Base-by-base conservation (phyloP, 2,113 vertebrate genomes). In the Zeus faber region DNA sequence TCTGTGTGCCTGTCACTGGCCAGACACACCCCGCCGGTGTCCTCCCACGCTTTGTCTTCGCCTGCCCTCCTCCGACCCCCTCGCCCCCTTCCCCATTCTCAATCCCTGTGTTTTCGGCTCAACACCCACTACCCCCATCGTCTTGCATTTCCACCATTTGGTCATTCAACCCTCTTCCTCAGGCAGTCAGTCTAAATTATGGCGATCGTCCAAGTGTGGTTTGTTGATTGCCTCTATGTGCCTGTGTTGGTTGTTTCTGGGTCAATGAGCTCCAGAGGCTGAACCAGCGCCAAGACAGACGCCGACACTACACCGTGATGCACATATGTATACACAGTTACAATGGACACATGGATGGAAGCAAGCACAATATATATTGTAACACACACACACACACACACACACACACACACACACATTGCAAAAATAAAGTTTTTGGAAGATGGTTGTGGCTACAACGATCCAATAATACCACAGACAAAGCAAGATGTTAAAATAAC, bases 171-270 rank as follows among this genome's bases (percentile, higher is more conserved):
- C n/a, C n/a, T n/a, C n/a, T n/a, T n/a, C n/a, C n/a, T n/a, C n/a
- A n/a, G n/a, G n/a, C n/a, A n/a, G n/a, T n/a, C n/a, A n/a, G n/a
- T n/a, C 18, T 21, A 35, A 50, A 10, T 41, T 55, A 80, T 65
- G 64, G 70, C 29, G 55, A 78, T 78, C 70, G 81, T 54, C 62
- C 8, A 43, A 63, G 49, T 77, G 51, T 51, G 56, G 74, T 76
- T 73, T 67, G 73, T 66, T 76, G 77, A 84, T 86, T 68, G 64
- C 64, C 54, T 77, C 75, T 87, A 81, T 85, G 74, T 81, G 84
- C 80, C 78, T 49, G 54, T 77, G 70, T 85, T 76, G 71, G 76
- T 80, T 21, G 54, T 84, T 87, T 84, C 53, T 70, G 72, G 81
- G 77, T 87, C 81, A 84, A 51, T 70, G 71, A 84, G 66, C 77